Evolutionary conservation across 2,888 invertebrate genomes (phyloP), one percentile per base, ranked within the genome.

Genomic region (Drosophila pseudotalamancana): DNA sequence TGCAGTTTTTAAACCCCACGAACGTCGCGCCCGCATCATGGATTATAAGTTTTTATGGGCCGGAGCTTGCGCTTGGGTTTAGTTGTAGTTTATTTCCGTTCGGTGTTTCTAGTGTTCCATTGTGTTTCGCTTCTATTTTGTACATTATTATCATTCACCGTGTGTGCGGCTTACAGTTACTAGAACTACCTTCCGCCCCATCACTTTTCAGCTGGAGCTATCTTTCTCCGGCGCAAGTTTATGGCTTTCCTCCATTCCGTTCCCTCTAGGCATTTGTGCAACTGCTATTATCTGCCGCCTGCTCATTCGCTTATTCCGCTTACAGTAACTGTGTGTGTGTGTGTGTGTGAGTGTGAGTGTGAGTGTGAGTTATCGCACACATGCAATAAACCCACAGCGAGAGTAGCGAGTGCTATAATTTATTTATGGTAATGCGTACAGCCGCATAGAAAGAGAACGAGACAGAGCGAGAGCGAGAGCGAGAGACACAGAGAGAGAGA

Each of bases 401-500:
- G 76, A 72, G 87, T 65, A 78, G 78, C 72, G 73, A 72, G 60
- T 76, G 79, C 87, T 83, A 83, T 87, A 83, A 83, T 83, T 87
- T 83, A 83, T 83, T 83, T 83, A 83, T 87, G 87, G 73, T 84
- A 87, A 84, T 83, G 76, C 82, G 85, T 80, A 73, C 61, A 61
- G 61, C 63, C 67, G 43, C 66, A 57, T 27, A 55, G 29, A 14
- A n/a, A n/a, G 9, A n/a, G 19, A 21, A 16, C 11, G 31, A 40
- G 14, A 49, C 16, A 40, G 35, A 18, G 18, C 46, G 12, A 8
- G 31, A 23, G 11, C 6, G 19, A 40, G 21, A 25, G 1, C 6
- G 25, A 3, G 25, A 25, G 25, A 25, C 6, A 9, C 25, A n/a
- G 39, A 27, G 14, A 37, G 9, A 40, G 35, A 18, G 18, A 49